Conservation (phyloP, 1,140 invertebrate genomes). For the Leptinotarsa lineolata region DNA sequence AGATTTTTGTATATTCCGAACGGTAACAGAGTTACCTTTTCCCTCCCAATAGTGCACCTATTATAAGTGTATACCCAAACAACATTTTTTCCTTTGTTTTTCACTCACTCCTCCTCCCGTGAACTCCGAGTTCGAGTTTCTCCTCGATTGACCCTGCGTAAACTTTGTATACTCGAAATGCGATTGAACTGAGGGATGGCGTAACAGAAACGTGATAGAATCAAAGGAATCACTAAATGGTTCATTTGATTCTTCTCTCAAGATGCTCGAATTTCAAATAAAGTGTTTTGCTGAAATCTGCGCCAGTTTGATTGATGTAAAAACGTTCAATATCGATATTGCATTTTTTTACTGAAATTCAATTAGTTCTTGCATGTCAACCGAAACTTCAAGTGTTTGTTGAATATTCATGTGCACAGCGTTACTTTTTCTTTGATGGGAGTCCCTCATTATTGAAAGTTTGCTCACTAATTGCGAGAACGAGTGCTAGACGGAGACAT, state of each 20-base stretch:
- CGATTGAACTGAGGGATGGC: slow-evolving; percentile 34
- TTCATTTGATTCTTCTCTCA: slow-evolving; percentile 39
- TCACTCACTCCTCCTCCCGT: neutral
- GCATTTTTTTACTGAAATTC: neutral
- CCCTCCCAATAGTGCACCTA: too few relatives aligned
- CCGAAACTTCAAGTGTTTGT: too few relatives aligned
- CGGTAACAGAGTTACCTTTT: too few relatives aligned
- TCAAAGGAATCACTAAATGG: slow-evolving; percentile 39
- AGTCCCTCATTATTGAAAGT: too few relatives aligned
- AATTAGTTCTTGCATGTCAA: too few relatives aligned
- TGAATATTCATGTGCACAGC: too few relatives aligned
- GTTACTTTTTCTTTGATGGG: too few relatives aligned
- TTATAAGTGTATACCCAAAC: too few relatives aligned
- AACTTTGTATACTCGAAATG: slow-evolving; percentile 39
- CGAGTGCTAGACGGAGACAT: too few relatives aligned
- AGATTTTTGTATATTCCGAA: too few relatives aligned
- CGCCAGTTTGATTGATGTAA: neutral
- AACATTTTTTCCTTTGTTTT: neutral
- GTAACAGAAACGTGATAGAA: slow-evolving; percentile 44
- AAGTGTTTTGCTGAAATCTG: neutral
- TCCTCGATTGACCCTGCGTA: slow-evolving; percentile 36
- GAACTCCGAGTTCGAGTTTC: slow-evolving; percentile 10
- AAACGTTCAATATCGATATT: neutral
- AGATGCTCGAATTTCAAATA: neutral
- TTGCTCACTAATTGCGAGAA: too few relatives aligned